Evolutionary conservation across 2,113 vertebrate species (phyloP).

Genomic region (Leucoraja erinaceus): DNA sequence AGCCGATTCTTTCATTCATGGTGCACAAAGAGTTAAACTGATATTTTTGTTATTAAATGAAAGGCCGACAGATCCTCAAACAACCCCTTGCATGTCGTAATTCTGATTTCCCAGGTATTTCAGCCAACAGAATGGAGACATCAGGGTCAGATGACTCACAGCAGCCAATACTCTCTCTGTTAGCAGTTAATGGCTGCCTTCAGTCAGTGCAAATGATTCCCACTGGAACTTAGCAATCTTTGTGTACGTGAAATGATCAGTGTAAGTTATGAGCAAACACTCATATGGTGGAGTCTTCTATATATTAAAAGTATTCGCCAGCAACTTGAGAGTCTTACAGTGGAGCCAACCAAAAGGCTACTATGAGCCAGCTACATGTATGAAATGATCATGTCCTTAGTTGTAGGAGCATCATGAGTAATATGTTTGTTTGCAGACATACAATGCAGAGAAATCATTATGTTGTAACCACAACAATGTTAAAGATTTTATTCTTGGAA

Average conservation of each 20-base stretch:
- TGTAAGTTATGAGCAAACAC: background rate
- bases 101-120: conserved; percentile 9
- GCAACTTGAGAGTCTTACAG: background rate
- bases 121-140: conserved; percentile 22
- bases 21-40: conserved; percentile 27
- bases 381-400: background rate
- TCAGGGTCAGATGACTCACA: conserved; percentile 23
- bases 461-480: background rate
- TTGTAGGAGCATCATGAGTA: background rate
- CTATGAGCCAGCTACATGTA: background rate
- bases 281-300: background rate
- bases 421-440: background rate
- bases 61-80: background rate
- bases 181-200: conserved; percentile 23
- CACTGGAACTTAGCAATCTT: background rate
- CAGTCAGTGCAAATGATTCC: conserved; percentile 29
- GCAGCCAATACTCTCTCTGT: background rate
- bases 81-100: background rate
- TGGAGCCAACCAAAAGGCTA: background rate
- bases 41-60: background rate
- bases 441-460: background rate
- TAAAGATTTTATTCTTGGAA: background rate
- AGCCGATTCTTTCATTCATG: background rate
- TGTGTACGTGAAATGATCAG: conserved; percentile 24
- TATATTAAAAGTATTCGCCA: background rate